Conservation (phyloP, 35 echinoderm and acorn worm genomes). For the Ptychodera flava region DNA sequence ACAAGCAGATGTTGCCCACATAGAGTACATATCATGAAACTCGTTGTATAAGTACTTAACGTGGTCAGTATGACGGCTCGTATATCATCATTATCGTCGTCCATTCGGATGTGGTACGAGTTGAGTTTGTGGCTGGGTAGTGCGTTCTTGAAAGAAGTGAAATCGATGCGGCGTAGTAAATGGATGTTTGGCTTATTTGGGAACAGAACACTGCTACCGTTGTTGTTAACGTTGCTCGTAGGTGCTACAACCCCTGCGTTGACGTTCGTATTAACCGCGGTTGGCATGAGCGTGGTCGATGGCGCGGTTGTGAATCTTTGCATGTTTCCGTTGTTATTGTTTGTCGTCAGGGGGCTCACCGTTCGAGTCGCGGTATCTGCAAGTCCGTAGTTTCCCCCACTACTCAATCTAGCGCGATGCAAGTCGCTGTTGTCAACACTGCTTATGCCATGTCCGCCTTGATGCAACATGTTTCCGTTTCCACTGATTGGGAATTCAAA, state of each 20-base stretch:
- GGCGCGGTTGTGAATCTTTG: not conserved
- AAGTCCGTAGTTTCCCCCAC: not conserved
- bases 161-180: slow-evolving; percentile 89
- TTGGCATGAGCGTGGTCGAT: not conserved
- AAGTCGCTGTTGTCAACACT: not conserved
- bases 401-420: not conserved
- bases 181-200: not conserved
- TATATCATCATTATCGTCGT: slow-evolving; percentile 95
- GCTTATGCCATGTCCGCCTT: not conserved
- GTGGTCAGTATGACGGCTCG: slow-evolving; percentile 81
- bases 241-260: not conserved
- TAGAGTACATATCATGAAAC: slow-evolving; percentile 63
- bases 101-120: slow-evolving; percentile 97
- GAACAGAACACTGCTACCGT: not conserved
- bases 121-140: slow-evolving; percentile 89
- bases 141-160: slow-evolving; percentile 79
- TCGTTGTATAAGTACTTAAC: slow-evolving; percentile 51
- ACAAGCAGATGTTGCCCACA: slow-evolving; percentile 69
- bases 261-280: not conserved
- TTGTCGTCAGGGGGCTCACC: not conserved
- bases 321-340: not conserved
- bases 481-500: not conserved
- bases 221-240: not conserved
- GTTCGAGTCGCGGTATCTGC: slow-evolving; percentile 1
- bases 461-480: slow-evolving; percentile 7